Evolutionary conservation across 2,888 invertebrate species (phyloP), one percentile per base, ranked within the genome.

Genomic region (Metopia argyrocephala): DNA sequence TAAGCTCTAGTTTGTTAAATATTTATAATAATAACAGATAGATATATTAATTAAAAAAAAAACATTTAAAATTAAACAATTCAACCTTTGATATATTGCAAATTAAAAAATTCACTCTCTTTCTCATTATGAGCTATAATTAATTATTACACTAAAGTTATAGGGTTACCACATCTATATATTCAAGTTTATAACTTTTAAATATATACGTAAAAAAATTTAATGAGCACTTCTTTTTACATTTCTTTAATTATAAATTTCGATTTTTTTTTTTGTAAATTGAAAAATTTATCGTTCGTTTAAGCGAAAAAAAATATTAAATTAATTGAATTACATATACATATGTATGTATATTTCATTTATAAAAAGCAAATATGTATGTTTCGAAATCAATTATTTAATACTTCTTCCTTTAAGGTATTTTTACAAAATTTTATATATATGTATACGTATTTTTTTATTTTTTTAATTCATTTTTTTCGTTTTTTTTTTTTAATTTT

Each of bases 31-130:
- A 65, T 59, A 59, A 45, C 28, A 71, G 70, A 46, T 46, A 28
- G 50, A 21, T 27, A 52, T n/a, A 54, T 12, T 15, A 23, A 62
- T 68, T 23, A 62, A 70, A 76, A 56, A 28, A 57, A 45, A 59
- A 54, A 31, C 56, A 20, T 73, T 78, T 70, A 62, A 48, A 78
- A 68, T 45, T 69, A 59, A 79, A 65, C 54, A 78, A 78, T 59
- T 81, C 82, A 78, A 82, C 79, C 78, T 82, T 56, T 71, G 62
- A 75, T 69, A 70, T 69, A 81, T 76, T 66, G 79, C 78, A 82
- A 74, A 68, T 57, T 68, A 79, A 56, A 31, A 46, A 56, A 57
- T 57, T 68, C 23, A 65, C 45, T 59, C 25, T 50, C 59, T 71
- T 20, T 56, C 48, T 76, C 61, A 70, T 57, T 57, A 78, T 81